These are phyloP conservation scores for Mechanitis messenoides DNA, from an alignment of 2,888 invertebrate genomes.

Conservation along the genomic window DNA sequence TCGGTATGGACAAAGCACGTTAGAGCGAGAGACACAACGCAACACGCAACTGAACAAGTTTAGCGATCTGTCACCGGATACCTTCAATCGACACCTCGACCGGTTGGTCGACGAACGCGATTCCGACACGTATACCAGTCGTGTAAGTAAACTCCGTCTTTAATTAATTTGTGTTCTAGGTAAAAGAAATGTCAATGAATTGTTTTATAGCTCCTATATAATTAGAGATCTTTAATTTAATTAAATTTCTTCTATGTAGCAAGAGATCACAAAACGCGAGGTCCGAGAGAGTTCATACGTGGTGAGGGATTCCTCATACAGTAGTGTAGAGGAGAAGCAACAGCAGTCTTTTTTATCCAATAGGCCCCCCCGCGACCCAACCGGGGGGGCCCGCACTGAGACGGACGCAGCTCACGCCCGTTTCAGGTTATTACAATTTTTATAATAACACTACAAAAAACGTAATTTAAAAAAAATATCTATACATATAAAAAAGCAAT, in stretches of 20 bases:
- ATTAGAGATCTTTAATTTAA: too few species aligned
- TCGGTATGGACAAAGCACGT: constrained; percentile 51
- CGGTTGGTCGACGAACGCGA: constrained; percentile 63
- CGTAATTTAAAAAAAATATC: neutral
- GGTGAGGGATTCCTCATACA: constrained; percentile 68
- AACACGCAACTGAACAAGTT: constrained; percentile 79
- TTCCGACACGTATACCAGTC: constrained; percentile 61
- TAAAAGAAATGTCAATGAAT: too few species aligned
- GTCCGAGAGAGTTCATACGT: constrained; percentile 68
- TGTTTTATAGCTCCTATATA: too few species aligned
- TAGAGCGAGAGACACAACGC: constrained; percentile 78
- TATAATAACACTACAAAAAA: neutral
- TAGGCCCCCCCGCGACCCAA: constrained; percentile 76
- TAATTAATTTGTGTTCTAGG: neutral
- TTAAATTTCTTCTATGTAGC: constrained; percentile 39
- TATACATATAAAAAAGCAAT: neutral
- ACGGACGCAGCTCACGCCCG: constrained; percentile 75
- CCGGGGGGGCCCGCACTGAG: constrained; percentile 75
- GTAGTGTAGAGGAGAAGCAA: constrained; percentile 65
- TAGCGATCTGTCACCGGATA: constrained; percentile 58
- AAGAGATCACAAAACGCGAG: constrained; percentile 62
- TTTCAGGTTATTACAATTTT: constrained; percentile 54
- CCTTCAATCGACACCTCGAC: constrained; percentile 67
- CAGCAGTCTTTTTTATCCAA: constrained; percentile 77
- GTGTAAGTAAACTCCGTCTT: constrained; percentile 45